Percentiles rank a stretch among this genome's conserved stretches.
These are phyloP conservation scores for Trematocara marginatum DNA, from an alignment of 2,113 vertebrate genomes.

Conservation along the genomic window DNA sequence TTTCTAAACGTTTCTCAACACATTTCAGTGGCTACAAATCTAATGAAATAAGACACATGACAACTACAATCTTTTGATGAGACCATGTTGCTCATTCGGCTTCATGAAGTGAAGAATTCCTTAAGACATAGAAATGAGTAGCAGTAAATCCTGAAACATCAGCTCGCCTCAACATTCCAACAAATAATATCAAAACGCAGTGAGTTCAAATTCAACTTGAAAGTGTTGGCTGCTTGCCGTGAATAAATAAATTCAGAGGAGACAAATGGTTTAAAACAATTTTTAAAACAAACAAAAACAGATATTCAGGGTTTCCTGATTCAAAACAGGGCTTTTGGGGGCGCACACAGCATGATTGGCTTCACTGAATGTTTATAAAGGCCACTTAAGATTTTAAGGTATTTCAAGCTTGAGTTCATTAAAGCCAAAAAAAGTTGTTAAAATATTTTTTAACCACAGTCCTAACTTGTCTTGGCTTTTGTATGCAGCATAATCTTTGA, in stretches of 20 bases:
- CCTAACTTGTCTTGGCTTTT: not conserved
- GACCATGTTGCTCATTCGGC: not conserved
- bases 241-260: not conserved
- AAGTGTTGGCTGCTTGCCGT: not conserved
- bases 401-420: not conserved
- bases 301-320: fast-evolving
- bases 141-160: not conserved
- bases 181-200: not conserved
- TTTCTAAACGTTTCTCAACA: not conserved
- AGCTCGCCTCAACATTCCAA: not conserved
- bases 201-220: fast-evolving
- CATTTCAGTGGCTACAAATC: not conserved
- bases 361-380: not conserved
- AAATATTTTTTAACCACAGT: not conserved
- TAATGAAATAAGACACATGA: no score
- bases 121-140: fast-evolving
- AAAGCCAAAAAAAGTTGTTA: not conserved
- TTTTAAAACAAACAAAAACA: not conserved
- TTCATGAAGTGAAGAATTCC: not conserved
- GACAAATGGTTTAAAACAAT: not conserved
- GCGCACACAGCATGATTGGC: fast-evolving
- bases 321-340: not conserved
- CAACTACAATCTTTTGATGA: not conserved
- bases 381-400: not conserved
- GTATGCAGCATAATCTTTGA: not conserved